A percentile compares a stretch with the other conserved stretches of the same genome.
These are phyloP conservation scores for Aplocera efformata DNA, from an alignment of 2,888 invertebrate species.

Conservation along the genomic window DNA sequence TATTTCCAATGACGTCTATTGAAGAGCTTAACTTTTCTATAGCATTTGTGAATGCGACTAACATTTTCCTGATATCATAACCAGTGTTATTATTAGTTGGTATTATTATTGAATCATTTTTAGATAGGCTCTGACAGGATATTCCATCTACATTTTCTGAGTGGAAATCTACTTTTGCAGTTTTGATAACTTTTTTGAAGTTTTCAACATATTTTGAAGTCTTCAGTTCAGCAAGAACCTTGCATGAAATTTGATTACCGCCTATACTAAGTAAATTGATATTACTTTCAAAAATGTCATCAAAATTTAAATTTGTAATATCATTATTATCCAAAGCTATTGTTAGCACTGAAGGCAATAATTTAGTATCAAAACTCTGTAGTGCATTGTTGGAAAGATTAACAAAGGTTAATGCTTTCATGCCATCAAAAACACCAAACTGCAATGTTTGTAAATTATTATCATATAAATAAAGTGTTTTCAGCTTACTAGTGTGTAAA, in stretches of 20 bases:
- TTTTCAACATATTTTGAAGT: slow-evolving; percentile 13
- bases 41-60: slow-evolving; percentile 17
- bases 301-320: slow-evolving; percentile 21
- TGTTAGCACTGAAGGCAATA: slow-evolving; percentile 16
- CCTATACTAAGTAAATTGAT: slow-evolving; percentile 25
- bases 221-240: slow-evolving; percentile 24
- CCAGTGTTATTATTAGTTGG: slow-evolving; percentile 8
- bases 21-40: slow-evolving; percentile 15
- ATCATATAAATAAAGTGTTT: slow-evolving; percentile 17
- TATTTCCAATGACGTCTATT: slow-evolving; percentile 11
- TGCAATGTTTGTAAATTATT: slow-evolving; percentile 26
- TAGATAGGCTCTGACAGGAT: slow-evolving; percentile 16
- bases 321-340: slow-evolving; percentile 27
- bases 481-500: slow-evolving; percentile 16
- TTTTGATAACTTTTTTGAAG: slow-evolving; percentile 12
- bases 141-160: slow-evolving; percentile 29
- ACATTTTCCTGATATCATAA: slow-evolving; percentile 18
- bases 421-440: slow-evolving; percentile 30
- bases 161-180: slow-evolving; percentile 16
- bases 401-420: slow-evolving; percentile 16
- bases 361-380: slow-evolving; percentile 22
- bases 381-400: slow-evolving; percentile 27
- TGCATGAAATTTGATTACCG: slow-evolving; percentile 29
- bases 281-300: slow-evolving; percentile 16
- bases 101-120: slow-evolving; percentile 1